Conservation (phyloP, 2,113 vertebrate genomes). For the Girardinichthys multiradiatus region DNA sequence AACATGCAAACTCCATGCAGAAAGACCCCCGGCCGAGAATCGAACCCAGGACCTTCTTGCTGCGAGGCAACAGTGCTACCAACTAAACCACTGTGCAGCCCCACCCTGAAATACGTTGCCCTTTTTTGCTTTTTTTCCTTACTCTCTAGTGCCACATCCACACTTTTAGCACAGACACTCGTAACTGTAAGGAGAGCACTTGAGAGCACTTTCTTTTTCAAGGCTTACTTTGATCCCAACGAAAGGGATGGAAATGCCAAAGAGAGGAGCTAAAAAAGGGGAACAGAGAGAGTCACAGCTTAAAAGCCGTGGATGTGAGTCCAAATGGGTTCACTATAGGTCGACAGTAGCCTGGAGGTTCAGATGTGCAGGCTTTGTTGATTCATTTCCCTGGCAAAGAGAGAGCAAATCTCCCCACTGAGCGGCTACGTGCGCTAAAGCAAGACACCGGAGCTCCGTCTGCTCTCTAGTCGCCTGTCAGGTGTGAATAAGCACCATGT, state of each 20-base stretch:
- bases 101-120: constrained; percentile 29
- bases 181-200: constrained; percentile 27
- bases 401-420: constrained; percentile 12
- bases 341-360: constrained; percentile 16
- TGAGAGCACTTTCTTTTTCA: constrained; percentile 63
- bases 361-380: constrained; percentile 4
- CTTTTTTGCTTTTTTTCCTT: constrained; percentile 12
- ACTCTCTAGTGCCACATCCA: constrained; percentile 43
- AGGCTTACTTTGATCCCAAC: constrained; percentile 46
- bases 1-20: too few species aligned
- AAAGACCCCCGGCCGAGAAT: too few species aligned
- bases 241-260: constrained; percentile 14
- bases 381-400: constrained; percentile 24
- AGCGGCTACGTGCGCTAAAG: neutral
- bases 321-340: constrained; percentile 4
- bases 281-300: constrained; percentile 18
- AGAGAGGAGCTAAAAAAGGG: constrained; percentile 25
- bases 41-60: too few species aligned
- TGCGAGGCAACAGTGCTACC: too few species aligned
- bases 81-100: too few species aligned
- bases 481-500: constrained; percentile 29
- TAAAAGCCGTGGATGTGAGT: constrained; percentile 19
- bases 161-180: constrained; percentile 34
- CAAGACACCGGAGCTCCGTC: constrained; percentile 12
- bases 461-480: constrained; percentile 15